Evolutionary conservation across 2,888 invertebrate genomes (phyloP).

Genomic region (Leptopilina myrica): DNA sequence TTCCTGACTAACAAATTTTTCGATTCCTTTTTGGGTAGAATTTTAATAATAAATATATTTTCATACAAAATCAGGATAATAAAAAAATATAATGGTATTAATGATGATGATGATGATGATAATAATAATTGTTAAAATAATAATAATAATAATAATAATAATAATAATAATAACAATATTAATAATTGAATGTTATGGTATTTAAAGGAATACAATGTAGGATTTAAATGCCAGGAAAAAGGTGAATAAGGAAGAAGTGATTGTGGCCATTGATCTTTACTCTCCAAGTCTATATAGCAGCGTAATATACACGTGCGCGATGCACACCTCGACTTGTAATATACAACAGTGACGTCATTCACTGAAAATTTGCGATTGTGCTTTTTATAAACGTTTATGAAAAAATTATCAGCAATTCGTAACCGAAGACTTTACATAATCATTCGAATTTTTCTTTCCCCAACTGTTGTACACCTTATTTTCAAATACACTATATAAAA

Average conservation of each 20-base stretch:
- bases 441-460: too few species aligned
- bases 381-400: constrained; percentile 10
- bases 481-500: too few species aligned
- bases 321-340: constrained; percentile 17
- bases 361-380: neutral
- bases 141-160: too few species aligned
- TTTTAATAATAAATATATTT: too few species aligned
- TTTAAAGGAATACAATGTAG: neutral
- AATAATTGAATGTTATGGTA: neutral
- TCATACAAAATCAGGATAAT: too few species aligned
- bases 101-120: too few species aligned
- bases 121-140: too few species aligned
- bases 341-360: constrained; percentile 14
- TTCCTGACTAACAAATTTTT: too few species aligned
- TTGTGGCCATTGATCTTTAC: constrained; percentile 47
- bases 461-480: too few species aligned
- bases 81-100: too few species aligned
- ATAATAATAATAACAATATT: neutral
- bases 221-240: constrained; percentile 23
- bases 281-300: constrained; percentile 26
- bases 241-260: constrained; percentile 19
- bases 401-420: constrained; percentile 1
- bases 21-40: too few species aligned
- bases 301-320: constrained; percentile 3
- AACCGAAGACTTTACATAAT: neutral